phyloP scores from a whole-genome alignment of 2,888 invertebrate species.

The Cryptus viduatorius region DNA sequence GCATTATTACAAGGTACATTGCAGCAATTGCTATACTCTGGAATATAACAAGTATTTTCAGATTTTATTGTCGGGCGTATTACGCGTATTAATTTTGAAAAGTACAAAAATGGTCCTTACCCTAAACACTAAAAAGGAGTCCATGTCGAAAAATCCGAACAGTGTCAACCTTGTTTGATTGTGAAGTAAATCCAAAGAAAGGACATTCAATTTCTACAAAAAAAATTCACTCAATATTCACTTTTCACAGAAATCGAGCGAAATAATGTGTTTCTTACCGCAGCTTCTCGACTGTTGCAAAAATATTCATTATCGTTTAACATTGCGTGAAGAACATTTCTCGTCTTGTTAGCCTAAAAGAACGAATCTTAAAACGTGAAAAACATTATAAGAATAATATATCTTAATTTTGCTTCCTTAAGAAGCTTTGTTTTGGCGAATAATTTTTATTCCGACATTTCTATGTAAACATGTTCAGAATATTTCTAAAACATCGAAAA shows the following conservation, averaged over 20 bases:
- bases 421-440: too few relatives aligned
- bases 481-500: too few relatives aligned
- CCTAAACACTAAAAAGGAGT: constrained; percentile 36
- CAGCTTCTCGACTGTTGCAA: constrained; percentile 3
- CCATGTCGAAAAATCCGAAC: constrained; percentile 39
- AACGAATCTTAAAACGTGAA: neutral
- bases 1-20: constrained; percentile 43
- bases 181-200: constrained; percentile 49
- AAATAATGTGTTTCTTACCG: constrained; percentile 8
- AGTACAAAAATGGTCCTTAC: neutral
- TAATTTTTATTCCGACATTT: too few relatives aligned
- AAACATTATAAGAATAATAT: neutral
- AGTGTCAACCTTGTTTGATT: constrained; percentile 37
- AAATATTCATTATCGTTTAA: constrained; percentile 21
- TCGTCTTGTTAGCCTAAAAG: constrained; percentile 53
- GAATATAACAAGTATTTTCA: neutral
- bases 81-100: neutral
- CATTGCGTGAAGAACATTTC: constrained; percentile 34
- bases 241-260: neutral
- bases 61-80: neutral
- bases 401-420: neutral
- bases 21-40: constrained; percentile 35
- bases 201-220: neutral
- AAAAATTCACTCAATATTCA: neutral
- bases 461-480: too few relatives aligned